These are phyloP conservation scores for Entomyzon cyanotis DNA, from an alignment of 2,113 vertebrate genomes.

Conservation along the genomic window DNA sequence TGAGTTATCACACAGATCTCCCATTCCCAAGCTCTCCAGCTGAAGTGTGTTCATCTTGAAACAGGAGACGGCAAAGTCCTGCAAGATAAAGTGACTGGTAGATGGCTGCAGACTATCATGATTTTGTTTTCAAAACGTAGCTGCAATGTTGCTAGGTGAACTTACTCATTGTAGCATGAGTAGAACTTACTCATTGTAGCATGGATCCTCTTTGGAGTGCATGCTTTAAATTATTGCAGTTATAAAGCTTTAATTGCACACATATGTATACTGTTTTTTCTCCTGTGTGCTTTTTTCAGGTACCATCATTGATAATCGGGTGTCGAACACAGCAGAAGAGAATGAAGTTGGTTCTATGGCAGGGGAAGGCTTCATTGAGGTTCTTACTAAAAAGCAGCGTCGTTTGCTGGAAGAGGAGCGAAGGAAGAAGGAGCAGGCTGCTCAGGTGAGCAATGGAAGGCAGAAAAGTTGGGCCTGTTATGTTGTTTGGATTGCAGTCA, in stretches of 20 bases:
- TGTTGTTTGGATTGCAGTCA: background rate
- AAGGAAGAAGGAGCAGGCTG: constrained; percentile 91
- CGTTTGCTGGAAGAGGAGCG: constrained; percentile 92
- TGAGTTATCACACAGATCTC: background rate
- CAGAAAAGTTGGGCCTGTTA: background rate
- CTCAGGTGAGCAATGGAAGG: constrained; percentile 72
- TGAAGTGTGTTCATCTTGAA: background rate
- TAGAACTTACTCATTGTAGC: background rate
- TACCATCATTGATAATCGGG: constrained; percentile 69
- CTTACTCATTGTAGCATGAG: background rate
- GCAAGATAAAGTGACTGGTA: background rate
- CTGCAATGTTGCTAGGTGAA: background rate
- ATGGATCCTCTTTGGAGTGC: background rate
- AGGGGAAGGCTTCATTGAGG: constrained; percentile 88
- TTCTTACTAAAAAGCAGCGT: constrained; percentile 93
- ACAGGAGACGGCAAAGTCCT: background rate
- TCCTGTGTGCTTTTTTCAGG: constrained; percentile 32
- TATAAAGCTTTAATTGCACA: background rate
- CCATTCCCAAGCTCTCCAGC: background rate
- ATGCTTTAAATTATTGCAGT: accelerated
- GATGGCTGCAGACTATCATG: background rate
- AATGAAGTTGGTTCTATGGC: constrained; percentile 75
- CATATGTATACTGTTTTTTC: background rate
- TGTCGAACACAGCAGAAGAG: constrained; percentile 75
- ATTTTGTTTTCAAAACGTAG: background rate